A percentile compares a stretch with the other conserved stretches of the same genome.
Conservation (phyloP, 2,797 vertebrate species). For the Chaenodraco wilsoni region DNA sequence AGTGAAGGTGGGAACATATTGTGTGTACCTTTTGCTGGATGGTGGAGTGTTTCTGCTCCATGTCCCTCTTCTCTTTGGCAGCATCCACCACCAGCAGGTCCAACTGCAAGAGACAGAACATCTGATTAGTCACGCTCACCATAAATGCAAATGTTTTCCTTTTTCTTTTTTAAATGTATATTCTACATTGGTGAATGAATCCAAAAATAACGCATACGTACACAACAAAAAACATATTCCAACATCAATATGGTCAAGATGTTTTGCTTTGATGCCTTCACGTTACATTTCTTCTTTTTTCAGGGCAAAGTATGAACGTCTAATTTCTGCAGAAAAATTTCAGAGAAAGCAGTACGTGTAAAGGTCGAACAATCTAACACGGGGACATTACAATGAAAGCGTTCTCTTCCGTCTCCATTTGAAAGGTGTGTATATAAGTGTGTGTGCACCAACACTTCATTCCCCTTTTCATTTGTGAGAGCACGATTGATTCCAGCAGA, state of each 20-base stretch:
- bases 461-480: conserved; percentile 4
- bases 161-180: no score
- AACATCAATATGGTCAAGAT: not conserved
- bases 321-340: no score
- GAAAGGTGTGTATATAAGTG: not conserved
- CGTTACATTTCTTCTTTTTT: not conserved
- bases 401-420: not conserved
- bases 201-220: not conserved
- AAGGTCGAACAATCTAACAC: not conserved
- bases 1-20: not conserved
- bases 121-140: conserved; percentile 50
- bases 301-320: not conserved
- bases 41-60: conserved; percentile 98
- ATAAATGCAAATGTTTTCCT: not conserved
- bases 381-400: not conserved
- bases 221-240: not conserved
- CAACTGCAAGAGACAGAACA: conserved; percentile 86
- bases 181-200: not conserved
- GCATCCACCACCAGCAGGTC: conserved; percentile 94
- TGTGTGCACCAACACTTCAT: not conserved
- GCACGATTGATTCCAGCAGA: conserved; percentile 19
- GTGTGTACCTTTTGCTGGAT: conserved; percentile 96
- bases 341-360: not conserved
- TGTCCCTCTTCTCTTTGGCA: conserved; percentile 95
- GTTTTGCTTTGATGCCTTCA: conserved; percentile 2